Conservation (phyloP, 1,140 invertebrate genomes). For the Hypsibius dujardini region DNA sequence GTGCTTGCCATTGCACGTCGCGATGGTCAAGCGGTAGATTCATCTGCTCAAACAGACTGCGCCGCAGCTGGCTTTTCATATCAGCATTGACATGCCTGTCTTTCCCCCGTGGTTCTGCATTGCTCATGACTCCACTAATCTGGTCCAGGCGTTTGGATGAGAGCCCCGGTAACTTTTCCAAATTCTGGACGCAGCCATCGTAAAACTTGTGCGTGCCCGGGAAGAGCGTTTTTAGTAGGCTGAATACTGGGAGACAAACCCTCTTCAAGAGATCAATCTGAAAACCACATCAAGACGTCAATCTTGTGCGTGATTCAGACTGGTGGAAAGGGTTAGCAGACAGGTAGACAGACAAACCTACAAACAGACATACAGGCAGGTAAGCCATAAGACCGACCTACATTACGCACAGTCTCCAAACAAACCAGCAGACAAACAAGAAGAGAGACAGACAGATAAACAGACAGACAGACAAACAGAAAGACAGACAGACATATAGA, state of each 20-base stretch:
- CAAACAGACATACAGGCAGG: not conserved
- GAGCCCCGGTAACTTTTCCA: not conserved
- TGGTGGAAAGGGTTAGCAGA: too few species aligned
- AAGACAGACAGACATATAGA: too few species aligned
- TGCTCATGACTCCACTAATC: too few species aligned
- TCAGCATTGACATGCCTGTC: constrained; percentile 5
- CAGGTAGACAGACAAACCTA: too few species aligned
- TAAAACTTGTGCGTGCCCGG: not conserved
- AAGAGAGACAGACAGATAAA: not conserved
- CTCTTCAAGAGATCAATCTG: not conserved
- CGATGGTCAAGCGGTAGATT: not conserved
- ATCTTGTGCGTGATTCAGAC: not conserved
- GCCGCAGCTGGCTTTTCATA: not conserved
- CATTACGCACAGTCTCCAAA: not conserved
- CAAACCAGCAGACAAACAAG: not conserved
- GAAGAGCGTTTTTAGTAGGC: not conserved
- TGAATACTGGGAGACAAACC: constrained; percentile 1
- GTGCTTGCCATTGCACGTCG: not conserved
- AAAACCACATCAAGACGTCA: not conserved
- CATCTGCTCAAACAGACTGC: not conserved
- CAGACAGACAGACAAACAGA: too few species aligned
- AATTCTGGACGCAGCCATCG: not conserved
- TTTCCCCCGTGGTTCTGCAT: not conserved
- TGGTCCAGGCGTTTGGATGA: too few species aligned
- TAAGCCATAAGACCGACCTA: not conserved